These are phyloP conservation scores for Dastarcus helophoroides DNA, from an alignment of 2,888 invertebrate genomes.

Conservation along the genomic window DNA sequence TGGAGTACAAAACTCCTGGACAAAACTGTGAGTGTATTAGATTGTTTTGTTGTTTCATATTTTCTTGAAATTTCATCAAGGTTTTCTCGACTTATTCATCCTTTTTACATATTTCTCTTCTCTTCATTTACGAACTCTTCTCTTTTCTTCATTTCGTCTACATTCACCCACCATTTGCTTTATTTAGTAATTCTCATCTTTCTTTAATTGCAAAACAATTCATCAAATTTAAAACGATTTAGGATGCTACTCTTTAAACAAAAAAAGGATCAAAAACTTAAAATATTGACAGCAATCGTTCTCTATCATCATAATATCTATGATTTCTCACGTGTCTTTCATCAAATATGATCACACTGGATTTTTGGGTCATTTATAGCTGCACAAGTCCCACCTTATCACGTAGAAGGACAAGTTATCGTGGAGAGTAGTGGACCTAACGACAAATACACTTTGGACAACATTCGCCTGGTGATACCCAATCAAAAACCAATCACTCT, in stretches of 20 bases:
- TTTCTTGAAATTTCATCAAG: neutral
- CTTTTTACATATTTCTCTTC: too few species aligned
- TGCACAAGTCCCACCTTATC: slow-evolving; percentile 32
- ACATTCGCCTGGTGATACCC: slow-evolving; percentile 39
- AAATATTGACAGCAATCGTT: too few species aligned
- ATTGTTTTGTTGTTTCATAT: slow-evolving; percentile 1
- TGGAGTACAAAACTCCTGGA: slow-evolving; percentile 53
- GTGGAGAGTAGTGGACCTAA: slow-evolving; percentile 36
- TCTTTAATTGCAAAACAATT: too few species aligned
- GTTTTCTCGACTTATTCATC: neutral
- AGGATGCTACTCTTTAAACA: neutral
- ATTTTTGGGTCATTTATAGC: too few species aligned
- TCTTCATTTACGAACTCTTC: too few species aligned
- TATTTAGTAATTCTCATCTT: neutral
- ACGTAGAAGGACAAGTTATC: slow-evolving; percentile 42
- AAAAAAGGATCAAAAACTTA: neutral
- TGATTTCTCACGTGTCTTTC: too few species aligned
- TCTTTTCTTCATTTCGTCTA: too few species aligned
- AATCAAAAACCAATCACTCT: slow-evolving; percentile 38
- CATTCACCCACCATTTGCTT: neutral
- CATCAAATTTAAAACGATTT: too few species aligned
- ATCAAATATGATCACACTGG: too few species aligned
- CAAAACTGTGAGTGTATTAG: slow-evolving; percentile 27
- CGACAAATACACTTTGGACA: slow-evolving; percentile 46
- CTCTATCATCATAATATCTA: too few species aligned